Base-by-base conservation (phyloP, 2,113 vertebrate genomes). In the Sigmodon hispidus region DNA sequence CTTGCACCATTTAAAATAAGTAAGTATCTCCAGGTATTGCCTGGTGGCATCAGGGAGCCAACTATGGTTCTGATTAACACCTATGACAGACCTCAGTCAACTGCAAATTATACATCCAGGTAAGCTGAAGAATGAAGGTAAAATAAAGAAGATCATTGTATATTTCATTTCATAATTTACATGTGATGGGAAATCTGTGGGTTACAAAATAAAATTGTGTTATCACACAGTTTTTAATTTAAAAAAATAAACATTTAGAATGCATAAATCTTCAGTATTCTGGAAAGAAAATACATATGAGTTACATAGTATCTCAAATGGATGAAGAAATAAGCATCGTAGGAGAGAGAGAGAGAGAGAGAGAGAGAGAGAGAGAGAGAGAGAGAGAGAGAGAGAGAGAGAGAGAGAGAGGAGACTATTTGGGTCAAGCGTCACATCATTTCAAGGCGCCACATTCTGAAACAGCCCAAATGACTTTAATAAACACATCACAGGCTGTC, bases 361-460 rank as follows among this genome's bases (percentile, higher is more conserved):
- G 45, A 48, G 73, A 76, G 45, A 48, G 43, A 76, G 45, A 76
- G 73, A 76, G 43, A 76, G 73, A 76, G 73, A 75, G 73, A 75
- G 24, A 75, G 73, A 45, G 72, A 73, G 70, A 73, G 21, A 73
- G 70, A 73, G 40, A 73, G n/a, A 72, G 43, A 76, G 73, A 48
- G 24, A 85, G 83, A 65, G 24, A 87, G 1, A 19, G 9, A 79
- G 29, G 50, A 90, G 48, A 52, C 7, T 80, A 52, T 75, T 61
- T 76, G 75, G 72, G 55, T 89, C 79, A 79, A 91, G 69, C 59
- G 57, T 48, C 48, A 75, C 36, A 31, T 13, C 70, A 94, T 92
- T 88, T 92, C 17, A 85, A 84, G 6, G 24, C 70, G 76, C 85
- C 85, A 69, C 50, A 76, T 90, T 94, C 91, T 92, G 94, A 95